These are phyloP conservation scores for Drosophila kepulauana DNA, from an alignment of 1,140 invertebrate species.

Conservation along the genomic window DNA sequence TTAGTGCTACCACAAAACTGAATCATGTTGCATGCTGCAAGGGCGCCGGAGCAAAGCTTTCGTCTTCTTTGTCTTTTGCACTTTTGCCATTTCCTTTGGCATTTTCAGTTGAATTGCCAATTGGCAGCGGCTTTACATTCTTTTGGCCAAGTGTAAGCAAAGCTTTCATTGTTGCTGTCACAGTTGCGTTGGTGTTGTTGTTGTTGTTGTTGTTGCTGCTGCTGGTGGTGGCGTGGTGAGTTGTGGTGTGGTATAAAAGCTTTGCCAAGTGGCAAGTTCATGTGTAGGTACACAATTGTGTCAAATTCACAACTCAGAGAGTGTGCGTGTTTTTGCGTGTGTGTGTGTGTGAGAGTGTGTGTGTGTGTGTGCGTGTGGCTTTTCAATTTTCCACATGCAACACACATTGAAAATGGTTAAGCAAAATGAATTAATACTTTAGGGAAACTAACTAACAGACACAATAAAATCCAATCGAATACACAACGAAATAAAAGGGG, in stretches of 20 bases:
- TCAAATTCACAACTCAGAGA: conserved; percentile 35
- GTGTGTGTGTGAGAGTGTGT: conserved; percentile 15
- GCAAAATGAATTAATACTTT: conserved; percentile 11
- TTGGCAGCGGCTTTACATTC: conserved; percentile 12
- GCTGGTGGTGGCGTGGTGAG: conserved; percentile 39
- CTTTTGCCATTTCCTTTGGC: conserved; percentile 7
- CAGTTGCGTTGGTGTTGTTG: conserved; percentile 36
- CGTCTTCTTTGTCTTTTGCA: not conserved
- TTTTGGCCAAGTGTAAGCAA: conserved; percentile 42
- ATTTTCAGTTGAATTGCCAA: conserved; percentile 27
- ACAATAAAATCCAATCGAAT: not conserved
- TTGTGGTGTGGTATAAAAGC: conserved; percentile 57
- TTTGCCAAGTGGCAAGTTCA: conserved; percentile 61
- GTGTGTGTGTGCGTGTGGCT: conserved; percentile 15
- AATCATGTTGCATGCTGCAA: conserved; percentile 34
- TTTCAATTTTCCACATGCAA: conserved; percentile 44
- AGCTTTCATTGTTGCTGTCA: conserved; percentile 54
- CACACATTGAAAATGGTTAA: conserved; percentile 31
- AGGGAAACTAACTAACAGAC: conserved; percentile 1
- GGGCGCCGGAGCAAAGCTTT: conserved; percentile 24
- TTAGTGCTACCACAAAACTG: not conserved
- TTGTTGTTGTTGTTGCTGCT: conserved; percentile 33
- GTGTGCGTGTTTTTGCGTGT: conserved; percentile 1
- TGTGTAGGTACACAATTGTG: conserved; percentile 73
- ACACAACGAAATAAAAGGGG: not conserved